Evolutionary conservation across 2,888 invertebrate genomes (phyloP), one percentile per base, ranked within the genome.

Genomic region (Suillia variegata): DNA sequence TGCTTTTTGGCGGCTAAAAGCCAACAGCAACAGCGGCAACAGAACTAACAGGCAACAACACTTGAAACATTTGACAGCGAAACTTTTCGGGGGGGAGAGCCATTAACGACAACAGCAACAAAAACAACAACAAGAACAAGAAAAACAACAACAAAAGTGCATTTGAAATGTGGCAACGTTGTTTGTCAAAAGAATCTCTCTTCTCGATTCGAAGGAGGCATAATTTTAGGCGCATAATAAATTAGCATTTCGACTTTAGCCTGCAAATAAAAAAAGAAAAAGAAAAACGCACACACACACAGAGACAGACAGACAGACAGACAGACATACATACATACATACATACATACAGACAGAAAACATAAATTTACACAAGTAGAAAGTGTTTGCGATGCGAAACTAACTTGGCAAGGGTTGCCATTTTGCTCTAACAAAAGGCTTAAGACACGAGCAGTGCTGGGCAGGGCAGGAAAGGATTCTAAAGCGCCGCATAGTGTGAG

Each of bases 321-420:
- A 3, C 6, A 38, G 6, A 12, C 4, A 38, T 13, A 13, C 6
- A 38, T 38, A 12, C 4, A 38, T 13, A 13, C 10, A 38, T 13
- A 4, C 38, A 13, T 4, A 38, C 6, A 4, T 38, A 4, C 10
- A 20, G 6, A 6, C 18, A 45, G 18, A 3, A 13, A 5, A 45
- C 20, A 45, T 3, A 17, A 45, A 45, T 38, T 38, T 38, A n/a
- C 38, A 38, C n/a, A 38, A n/a, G 31, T 6, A 45, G 38, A 42
- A 17, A 48, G 24, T 47, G 58, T 54, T 59, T 59, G 59, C 47
- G 48, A 49, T 38, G 42, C 5, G 22, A 54, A 58, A 20, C 38
- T 38, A 13, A 38, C n/a, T 8, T 20, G 17, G 38, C n/a, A 38
- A 13, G 38, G 8, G 38, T 17, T 45, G 6, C 26, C 26, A 6